These are phyloP conservation scores for Acrocephalus kingi DNA, from an alignment of 2,113 vertebrate species.

Conservation along the genomic window DNA sequence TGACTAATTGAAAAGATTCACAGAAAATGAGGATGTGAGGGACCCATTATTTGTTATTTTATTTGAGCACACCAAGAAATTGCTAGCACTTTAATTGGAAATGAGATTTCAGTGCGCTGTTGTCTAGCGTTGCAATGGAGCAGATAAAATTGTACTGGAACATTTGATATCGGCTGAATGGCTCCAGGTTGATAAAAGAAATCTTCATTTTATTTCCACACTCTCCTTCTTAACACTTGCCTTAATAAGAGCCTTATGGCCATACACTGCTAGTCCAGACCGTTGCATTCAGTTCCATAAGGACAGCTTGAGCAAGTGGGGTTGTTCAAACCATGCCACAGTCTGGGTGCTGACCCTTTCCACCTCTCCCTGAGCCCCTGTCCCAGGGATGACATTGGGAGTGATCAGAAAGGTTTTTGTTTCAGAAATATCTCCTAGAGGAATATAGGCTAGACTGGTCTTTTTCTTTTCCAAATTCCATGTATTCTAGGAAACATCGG, in stretches of 20 bases:
- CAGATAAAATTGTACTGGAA: background rate
- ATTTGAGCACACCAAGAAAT: background rate
- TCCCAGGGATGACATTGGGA: background rate
- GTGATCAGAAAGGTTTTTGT: background rate
- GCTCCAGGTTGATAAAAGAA: background rate
- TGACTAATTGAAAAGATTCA: background rate
- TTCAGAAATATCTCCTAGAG: background rate
- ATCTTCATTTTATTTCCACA: background rate
- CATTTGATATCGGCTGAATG: background rate
- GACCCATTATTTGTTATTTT: background rate
- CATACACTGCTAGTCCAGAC: background rate
- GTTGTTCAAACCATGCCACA: background rate
- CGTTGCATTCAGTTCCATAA: background rate
- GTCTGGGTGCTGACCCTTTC: background rate
- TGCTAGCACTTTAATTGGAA: background rate
- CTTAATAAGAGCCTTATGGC: background rate
- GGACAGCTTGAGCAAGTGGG: background rate
- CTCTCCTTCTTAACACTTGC: background rate
- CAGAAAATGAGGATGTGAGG: background rate
- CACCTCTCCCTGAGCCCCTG: background rate
- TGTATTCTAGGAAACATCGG: accelerated
- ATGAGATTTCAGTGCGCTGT: background rate
- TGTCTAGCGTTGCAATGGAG: background rate
- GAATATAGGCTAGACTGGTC: background rate
- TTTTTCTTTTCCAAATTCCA: background rate